Evolutionary conservation across 1,140 invertebrate genomes (phyloP).

Genomic region (Tribolium castaneum): DNA sequence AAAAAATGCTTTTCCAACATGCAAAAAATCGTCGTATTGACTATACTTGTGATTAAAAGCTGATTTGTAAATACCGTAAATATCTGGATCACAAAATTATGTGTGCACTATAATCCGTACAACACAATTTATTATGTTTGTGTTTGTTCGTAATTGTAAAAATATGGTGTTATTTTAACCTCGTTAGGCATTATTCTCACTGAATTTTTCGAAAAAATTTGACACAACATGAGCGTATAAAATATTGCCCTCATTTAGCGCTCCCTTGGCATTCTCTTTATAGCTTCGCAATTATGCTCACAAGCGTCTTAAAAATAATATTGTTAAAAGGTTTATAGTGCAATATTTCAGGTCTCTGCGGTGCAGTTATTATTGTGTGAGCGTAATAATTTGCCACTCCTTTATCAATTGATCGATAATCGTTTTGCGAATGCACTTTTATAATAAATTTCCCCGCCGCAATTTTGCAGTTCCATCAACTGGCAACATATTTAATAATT

Average conservation of each 20-base stretch:
- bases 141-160: not conserved
- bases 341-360: not conserved
- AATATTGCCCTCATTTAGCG: not conserved
- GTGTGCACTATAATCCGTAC: not conserved
- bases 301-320: not conserved
- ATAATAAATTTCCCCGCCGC: not conserved
- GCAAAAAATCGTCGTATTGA: not conserved
- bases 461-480: not conserved
- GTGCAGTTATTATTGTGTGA: not conserved
- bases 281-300: not conserved
- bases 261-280: not conserved
- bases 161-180: not conserved
- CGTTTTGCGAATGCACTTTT: not conserved
- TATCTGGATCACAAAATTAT: not conserved
- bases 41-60: not conserved
- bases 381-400: not conserved
- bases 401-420: not conserved
- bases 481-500: not conserved
- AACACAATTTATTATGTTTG: not conserved
- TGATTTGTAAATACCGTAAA: not conserved
- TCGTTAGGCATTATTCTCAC: not conserved
- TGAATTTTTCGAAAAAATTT: not conserved
- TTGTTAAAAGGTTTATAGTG: not conserved
- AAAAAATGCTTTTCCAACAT: too few relatives aligned
- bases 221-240: not conserved